Percentiles rank a stretch among this genome's conserved stretches.
These are phyloP conservation scores for Semicossyphus pulcher DNA, from an alignment of 2,113 vertebrate species.

Conservation along the genomic window DNA sequence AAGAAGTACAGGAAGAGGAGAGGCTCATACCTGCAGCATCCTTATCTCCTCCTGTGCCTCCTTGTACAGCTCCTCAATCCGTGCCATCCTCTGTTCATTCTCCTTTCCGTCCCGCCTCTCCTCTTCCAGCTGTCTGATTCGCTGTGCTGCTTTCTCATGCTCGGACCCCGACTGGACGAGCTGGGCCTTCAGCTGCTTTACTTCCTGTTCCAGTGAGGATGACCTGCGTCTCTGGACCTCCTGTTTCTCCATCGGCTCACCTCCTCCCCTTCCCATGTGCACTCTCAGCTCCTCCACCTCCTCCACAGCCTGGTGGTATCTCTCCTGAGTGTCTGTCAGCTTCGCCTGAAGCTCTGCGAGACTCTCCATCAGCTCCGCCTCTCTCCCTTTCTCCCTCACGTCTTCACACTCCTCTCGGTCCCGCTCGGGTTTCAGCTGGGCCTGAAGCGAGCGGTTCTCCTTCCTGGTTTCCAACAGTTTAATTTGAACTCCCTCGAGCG, in stretches of 20 bases:
- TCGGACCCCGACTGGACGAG: slow-evolving; percentile 82
- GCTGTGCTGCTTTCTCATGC: slow-evolving; percentile 80
- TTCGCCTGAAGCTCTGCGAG: slow-evolving; percentile 87
- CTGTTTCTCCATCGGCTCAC: slow-evolving; percentile 66
- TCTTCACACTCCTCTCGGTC: slow-evolving; percentile 43
- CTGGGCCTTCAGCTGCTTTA: slow-evolving; percentile 84
- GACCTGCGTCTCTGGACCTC: slow-evolving; percentile 68
- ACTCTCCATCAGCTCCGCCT: slow-evolving; percentile 84
- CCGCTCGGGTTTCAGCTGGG: slow-evolving; percentile 79
- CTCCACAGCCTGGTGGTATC: slow-evolving; percentile 85
- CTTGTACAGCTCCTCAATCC: slow-evolving; percentile 87
- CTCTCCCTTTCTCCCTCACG: slow-evolving; percentile 64
- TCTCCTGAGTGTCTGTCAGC: slow-evolving; percentile 86
- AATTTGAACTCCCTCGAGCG: slow-evolving; percentile 84
- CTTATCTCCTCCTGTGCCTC: slow-evolving; percentile 93
- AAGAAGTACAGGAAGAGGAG: too few relatives aligned
- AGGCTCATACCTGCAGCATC: slow-evolving; percentile 86
- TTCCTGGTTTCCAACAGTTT: slow-evolving; percentile 85
- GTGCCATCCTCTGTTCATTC: slow-evolving; percentile 70
- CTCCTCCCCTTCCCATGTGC: slow-evolving; percentile 71
- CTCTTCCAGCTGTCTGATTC: slow-evolving; percentile 87
- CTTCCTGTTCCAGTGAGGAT: slow-evolving; percentile 79
- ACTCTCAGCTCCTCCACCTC: slow-evolving; percentile 84
- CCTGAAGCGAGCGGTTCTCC: slow-evolving; percentile 84
- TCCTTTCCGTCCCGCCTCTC: slow-evolving; percentile 66